These are phyloP conservation scores for Lymantria monacha DNA, from an alignment of 2,888 invertebrate species.

Conservation along the genomic window DNA sequence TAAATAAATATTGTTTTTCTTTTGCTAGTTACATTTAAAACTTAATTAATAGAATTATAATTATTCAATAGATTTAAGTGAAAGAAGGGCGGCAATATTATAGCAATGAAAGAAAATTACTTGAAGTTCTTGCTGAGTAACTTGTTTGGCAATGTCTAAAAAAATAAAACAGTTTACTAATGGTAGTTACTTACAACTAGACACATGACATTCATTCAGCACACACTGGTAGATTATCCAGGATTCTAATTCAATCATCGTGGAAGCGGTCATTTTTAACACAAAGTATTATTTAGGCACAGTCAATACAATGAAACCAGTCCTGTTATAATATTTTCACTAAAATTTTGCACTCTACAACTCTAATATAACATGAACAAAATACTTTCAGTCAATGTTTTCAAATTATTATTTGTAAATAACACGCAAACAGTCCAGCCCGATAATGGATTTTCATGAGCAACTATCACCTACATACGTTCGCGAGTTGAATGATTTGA, in stretches of 20 bases:
- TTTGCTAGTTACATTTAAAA: too few species aligned
- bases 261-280: constrained; percentile 75
- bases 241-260: constrained; percentile 86
- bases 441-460: constrained; percentile 48
- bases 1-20: too few species aligned
- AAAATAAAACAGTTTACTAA: not conserved
- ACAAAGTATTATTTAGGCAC: constrained; percentile 40
- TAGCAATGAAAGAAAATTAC: too few species aligned
- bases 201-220: constrained; percentile 85
- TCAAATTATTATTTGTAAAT: constrained; percentile 45
- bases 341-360: constrained; percentile 41
- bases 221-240: constrained; percentile 88
- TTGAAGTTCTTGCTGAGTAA: too few species aligned
- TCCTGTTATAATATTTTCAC: constrained; percentile 26
- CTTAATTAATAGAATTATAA: too few species aligned
- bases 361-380: constrained; percentile 28
- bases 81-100: too few species aligned
- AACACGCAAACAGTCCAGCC: constrained; percentile 47
- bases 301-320: constrained; percentile 43
- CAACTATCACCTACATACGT: constrained; percentile 39
- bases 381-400: constrained; percentile 53
- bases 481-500: constrained; percentile 60
- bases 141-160: not conserved
- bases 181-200: constrained; percentile 82
- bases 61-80: too few species aligned